Conservation (phyloP, 2,888 invertebrate genomes). For the Rambutsinella grinnellia region DNA sequence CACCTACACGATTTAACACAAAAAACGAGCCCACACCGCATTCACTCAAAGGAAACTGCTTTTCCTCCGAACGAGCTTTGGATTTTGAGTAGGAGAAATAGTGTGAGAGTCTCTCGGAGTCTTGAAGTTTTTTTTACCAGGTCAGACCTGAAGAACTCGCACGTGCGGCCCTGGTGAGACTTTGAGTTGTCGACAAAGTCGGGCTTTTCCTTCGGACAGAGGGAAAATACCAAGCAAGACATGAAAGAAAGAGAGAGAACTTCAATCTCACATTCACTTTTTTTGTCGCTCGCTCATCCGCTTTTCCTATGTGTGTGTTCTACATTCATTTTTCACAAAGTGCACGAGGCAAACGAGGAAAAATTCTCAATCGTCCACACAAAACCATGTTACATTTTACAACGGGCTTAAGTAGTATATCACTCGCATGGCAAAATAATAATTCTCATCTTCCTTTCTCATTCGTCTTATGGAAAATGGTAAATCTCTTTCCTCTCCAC, state of each 20-base stretch:
- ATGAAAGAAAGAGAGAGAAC: slow-evolving; percentile 18
- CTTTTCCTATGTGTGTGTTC: slow-evolving; percentile 25
- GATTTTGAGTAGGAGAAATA: not conserved
- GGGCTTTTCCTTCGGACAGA: slow-evolving; percentile 24
- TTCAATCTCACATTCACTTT: slow-evolving; percentile 47
- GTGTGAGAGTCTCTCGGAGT: not conserved
- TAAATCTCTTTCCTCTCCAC: slow-evolving; percentile 43
- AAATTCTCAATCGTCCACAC: slow-evolving; percentile 24
- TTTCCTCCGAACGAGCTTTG: not conserved
- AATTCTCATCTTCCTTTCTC: slow-evolving; percentile 18
- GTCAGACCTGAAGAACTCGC: slow-evolving; percentile 63
- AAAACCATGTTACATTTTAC: not conserved
- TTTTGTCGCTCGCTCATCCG: slow-evolving; percentile 36
- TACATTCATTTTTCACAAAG: slow-evolving; percentile 22
- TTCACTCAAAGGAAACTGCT: slow-evolving; percentile 10
- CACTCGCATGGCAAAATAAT: slow-evolving; percentile 10
- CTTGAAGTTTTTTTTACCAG: slow-evolving; percentile 49
- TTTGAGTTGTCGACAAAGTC: slow-evolving; percentile 19
- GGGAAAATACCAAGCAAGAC: slow-evolving; percentile 29
- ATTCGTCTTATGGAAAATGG: slow-evolving; percentile 11
- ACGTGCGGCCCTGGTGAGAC: slow-evolving; percentile 55
- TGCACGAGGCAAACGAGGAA: slow-evolving; percentile 8
- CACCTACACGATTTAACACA: slow-evolving; percentile 34
- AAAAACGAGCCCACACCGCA: slow-evolving; percentile 41
- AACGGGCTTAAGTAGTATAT: not conserved